A percentile compares a stretch with the other conserved stretches of the same genome.
Evolutionary conservation across 2,797 vertebrate species (phyloP).

Genomic region (Rhinoraja longicauda): DNA sequence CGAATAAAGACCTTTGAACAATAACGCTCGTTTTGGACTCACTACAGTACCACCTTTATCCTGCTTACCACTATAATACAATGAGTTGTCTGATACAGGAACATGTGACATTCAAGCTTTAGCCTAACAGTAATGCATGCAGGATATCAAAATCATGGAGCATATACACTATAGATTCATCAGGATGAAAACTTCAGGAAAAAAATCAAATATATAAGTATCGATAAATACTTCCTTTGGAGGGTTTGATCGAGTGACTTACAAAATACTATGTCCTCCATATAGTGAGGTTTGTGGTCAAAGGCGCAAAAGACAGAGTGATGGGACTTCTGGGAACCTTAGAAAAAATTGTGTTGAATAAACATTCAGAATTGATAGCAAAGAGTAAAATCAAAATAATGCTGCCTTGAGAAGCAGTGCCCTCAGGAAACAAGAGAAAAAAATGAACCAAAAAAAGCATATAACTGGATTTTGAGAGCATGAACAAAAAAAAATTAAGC

Average conservation of each 20-base stretch:
- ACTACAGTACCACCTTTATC: too few relatives aligned
- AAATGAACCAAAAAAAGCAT: background rate
- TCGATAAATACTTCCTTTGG: background rate
- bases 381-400: background rate
- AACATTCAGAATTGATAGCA: background rate
- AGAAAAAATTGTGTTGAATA: background rate
- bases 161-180: background rate
- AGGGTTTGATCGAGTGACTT: background rate
- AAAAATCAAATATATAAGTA: background rate
- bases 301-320: background rate
- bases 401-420: background rate
- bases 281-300: background rate
- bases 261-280: background rate
- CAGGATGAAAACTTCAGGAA: background rate
- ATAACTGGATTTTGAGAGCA: background rate
- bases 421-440: background rate
- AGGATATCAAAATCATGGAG: background rate
- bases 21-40: too few relatives aligned
- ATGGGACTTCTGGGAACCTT: background rate
- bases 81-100: too few relatives aligned
- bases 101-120: too few relatives aligned
- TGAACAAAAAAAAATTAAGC: conserved; percentile 8
- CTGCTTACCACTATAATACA: too few relatives aligned
- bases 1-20: too few relatives aligned
- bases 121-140: background rate